These are phyloP conservation scores for Monomorium pharaonis DNA, from an alignment of 1,140 invertebrate species.

Conservation along the genomic window DNA sequence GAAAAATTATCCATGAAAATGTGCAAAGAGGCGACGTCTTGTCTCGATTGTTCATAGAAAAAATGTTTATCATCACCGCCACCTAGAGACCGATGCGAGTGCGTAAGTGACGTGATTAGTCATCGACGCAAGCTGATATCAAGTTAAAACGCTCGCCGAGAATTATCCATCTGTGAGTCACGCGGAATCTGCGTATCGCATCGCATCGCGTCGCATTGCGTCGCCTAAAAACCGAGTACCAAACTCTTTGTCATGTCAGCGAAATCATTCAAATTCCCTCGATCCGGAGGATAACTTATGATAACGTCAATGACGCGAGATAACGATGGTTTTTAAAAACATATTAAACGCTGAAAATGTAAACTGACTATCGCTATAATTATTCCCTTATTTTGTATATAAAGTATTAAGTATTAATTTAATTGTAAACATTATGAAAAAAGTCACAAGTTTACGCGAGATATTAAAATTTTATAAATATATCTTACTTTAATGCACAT, in stretches of 20 bases:
- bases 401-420: background rate
- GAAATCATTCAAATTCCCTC: background rate
- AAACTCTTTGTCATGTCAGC: background rate
- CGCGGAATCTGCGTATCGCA: background rate
- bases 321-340: background rate
- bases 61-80: slow-evolving; percentile 35
- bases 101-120: slow-evolving; percentile 64
- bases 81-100: background rate
- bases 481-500: background rate
- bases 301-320: background rate
- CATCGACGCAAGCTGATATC: slow-evolving; percentile 66
- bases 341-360: background rate
- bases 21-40: background rate
- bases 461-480: background rate
- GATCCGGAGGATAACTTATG: background rate
- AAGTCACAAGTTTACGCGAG: background rate
- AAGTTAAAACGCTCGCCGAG: slow-evolving; percentile 53
- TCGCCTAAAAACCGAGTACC: background rate
- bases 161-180: slow-evolving; percentile 70
- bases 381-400: background rate
- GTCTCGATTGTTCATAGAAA: background rate
- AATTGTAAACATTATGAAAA: background rate
- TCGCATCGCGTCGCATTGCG: background rate
- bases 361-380: background rate
- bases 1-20: slow-evolving; percentile 6